Percentiles rank a stretch among this genome's conserved stretches.
These are phyloP conservation scores for Eupristina koningsbergeri DNA, from an alignment of 1,140 invertebrate species.

Conservation along the genomic window DNA sequence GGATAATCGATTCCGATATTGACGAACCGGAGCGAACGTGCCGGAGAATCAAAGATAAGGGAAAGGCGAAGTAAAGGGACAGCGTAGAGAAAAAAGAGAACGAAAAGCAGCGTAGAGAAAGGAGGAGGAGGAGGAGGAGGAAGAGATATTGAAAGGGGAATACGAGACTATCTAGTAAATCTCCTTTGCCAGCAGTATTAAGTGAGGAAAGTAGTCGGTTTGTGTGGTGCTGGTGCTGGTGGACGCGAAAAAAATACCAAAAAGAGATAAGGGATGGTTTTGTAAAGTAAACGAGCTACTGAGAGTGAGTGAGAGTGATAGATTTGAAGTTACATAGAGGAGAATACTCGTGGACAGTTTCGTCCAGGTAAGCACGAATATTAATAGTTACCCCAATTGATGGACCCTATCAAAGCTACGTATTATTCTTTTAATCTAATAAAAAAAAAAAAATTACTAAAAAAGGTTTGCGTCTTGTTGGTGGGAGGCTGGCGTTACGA, in stretches of 20 bases:
- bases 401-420: too few species aligned
- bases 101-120: too few species aligned
- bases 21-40: not conserved
- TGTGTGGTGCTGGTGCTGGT: slow-evolving; percentile 41
- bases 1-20: slow-evolving; percentile 37
- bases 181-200: not conserved
- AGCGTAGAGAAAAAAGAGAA: not conserved
- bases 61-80: slow-evolving; percentile 13
- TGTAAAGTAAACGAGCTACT: not conserved
- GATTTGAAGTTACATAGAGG: not conserved
- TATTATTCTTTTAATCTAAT: too few species aligned
- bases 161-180: not conserved
- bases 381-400: too few species aligned
- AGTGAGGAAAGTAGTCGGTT: slow-evolving; percentile 24
- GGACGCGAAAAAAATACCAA: not conserved
- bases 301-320: slow-evolving; percentile 22
- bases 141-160: not conserved
- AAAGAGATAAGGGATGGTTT: not conserved
- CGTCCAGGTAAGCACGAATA: slow-evolving; percentile 8
- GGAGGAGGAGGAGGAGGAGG: too few species aligned
- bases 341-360: not conserved
- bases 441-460: too few species aligned
- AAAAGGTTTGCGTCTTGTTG: too few species aligned
- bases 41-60: slow-evolving; percentile 6
- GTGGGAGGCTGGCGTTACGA: too few species aligned